Base-by-base conservation (phyloP, 2,797 vertebrate species). In the Falco concolor region DNA sequence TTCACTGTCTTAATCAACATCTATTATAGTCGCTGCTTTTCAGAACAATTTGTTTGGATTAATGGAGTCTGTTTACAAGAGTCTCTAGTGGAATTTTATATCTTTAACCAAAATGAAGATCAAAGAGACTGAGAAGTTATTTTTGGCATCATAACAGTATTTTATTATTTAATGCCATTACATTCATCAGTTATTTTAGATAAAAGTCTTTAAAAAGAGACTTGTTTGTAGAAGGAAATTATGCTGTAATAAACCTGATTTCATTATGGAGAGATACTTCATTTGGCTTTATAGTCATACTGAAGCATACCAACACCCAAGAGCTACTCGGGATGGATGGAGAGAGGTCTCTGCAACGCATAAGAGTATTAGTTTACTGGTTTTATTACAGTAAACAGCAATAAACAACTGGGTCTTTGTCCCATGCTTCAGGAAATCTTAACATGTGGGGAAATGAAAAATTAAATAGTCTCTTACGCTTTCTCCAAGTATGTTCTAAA, bases 21-120 rank as follows among this genome's bases (percentile, higher is more conserved):
- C 77, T 92, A 83, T 59, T 88, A 68, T 2, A 95, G 56, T 54
- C 0, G 0, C 44, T 73, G 14, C 11, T 95, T 83, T 70, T 77
- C 60, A 54, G 65, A 95, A 95, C 72, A 79, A 92, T 94, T 94
- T 95, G 80, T 94, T 86, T 82, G 45, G 60, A 95, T 92, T 94
- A 96, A 93, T 59, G 42, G 59, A 95, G 50, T 45, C 70, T 84
- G 54, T 73, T 96, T 90, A 76, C 27, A 52, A 45, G 40, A 59
- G 89, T 84, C 94, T 91, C 92, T 67, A 80, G 93, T 67, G 89
- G 28, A 90, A 91, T 78, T 91, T 75, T 87, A 22, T 65, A 87
- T 93, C 74, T 96, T 92, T 87, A 95, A 84, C 54, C 4, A 1
- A 95, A 92, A 90, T 36, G 40, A 92, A 96, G 89, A 96, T 93